phyloP scores from a whole-genome alignment of 2,113 vertebrate species.

The Todiramphus saurophagus region DNA sequence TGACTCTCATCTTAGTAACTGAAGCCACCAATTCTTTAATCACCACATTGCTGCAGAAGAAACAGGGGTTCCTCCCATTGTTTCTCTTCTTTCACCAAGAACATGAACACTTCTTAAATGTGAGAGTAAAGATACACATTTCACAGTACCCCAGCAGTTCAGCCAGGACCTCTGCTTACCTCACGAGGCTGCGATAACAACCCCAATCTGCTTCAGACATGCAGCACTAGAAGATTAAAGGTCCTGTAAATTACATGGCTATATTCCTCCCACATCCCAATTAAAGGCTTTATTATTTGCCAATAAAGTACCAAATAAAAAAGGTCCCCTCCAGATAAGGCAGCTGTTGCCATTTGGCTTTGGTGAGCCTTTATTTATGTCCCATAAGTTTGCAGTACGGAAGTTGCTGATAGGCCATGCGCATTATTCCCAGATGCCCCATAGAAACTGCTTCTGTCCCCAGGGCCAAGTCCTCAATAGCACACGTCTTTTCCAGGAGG shows the following conservation, averaged over 20 bases:
- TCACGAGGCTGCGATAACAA: conserved; percentile 43
- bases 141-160: conserved; percentile 26
- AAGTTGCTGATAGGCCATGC: conserved; percentile 55
- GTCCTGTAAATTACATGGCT: conserved; percentile 68
- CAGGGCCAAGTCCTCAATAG: not conserved
- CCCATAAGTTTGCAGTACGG: conserved; percentile 12
- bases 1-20: not conserved
- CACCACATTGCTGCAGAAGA: not conserved
- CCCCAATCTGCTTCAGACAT: conserved; percentile 63
- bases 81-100: not conserved
- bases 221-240: conserved; percentile 69
- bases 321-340: conserved; percentile 59
- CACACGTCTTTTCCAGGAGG: not conserved
- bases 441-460: not conserved
- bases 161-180: conserved; percentile 10
- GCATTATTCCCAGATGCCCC: conserved; percentile 35
- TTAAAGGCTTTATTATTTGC: conserved; percentile 76
- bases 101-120: not conserved
- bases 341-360: conserved; percentile 60
- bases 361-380: conserved; percentile 16
- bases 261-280: conserved; percentile 63
- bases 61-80: not conserved
- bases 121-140: conserved; percentile 6
- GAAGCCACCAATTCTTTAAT: not conserved
- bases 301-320: conserved; percentile 70